A percentile compares a stretch with the other conserved stretches of the same genome.
Evolutionary conservation across 2,888 invertebrate genomes (phyloP).

Genomic region (Brachycybe producta): DNA sequence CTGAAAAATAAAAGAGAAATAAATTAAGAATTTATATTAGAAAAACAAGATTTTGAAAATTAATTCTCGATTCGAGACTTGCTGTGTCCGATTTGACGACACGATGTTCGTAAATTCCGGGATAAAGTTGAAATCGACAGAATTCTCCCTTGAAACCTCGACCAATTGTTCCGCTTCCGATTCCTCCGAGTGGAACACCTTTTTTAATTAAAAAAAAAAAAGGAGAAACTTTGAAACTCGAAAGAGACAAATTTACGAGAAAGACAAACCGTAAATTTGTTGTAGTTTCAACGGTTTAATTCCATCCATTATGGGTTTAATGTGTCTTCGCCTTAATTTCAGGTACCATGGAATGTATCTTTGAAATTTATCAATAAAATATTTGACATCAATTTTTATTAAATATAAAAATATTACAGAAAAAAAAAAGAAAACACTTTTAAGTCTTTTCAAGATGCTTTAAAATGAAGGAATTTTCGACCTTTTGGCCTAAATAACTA

Average conservation of each 20-base stretch:
- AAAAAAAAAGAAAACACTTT: not conserved
- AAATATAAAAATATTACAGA: too few relatives aligned
- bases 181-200: constrained; percentile 74
- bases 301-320: constrained; percentile 66
- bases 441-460: too few relatives aligned
- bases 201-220: constrained; percentile 18
- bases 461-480: too few relatives aligned
- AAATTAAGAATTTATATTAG: not conserved
- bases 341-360: constrained; percentile 59
- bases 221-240: not conserved
- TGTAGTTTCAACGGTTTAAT: constrained; percentile 54
- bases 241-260: not conserved
- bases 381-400: constrained; percentile 1
- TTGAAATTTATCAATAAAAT: constrained; percentile 26
- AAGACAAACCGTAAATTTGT: constrained; percentile 64
- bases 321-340: constrained; percentile 47
- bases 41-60: too few relatives aligned
- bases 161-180: constrained; percentile 73
- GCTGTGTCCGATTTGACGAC: constrained; percentile 57
- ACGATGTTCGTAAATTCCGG: constrained; percentile 76
- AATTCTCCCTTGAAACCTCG: constrained; percentile 86
- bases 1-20: constrained; percentile 37
- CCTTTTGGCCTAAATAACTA: too few relatives aligned
- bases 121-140: constrained; percentile 74
- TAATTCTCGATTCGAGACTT: too few relatives aligned